Evolutionary conservation across 2,113 vertebrate species (phyloP), one percentile per base, ranked within the genome.

Genomic region (Madoqua kirkii): DNA sequence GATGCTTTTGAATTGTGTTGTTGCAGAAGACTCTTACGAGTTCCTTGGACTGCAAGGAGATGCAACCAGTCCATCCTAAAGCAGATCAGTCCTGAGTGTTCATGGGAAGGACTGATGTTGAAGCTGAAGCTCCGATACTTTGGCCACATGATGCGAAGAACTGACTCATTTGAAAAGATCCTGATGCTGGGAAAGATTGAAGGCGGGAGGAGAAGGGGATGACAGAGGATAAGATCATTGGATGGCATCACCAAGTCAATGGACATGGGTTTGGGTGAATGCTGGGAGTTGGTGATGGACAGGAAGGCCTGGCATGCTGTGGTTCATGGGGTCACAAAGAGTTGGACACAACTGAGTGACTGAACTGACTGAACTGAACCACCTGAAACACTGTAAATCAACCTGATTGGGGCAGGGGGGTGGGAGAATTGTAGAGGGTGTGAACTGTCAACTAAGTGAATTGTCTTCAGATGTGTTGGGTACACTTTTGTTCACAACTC

Each of bases 81-180:
- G 60, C 6, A 62, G 14, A 62, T 62, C 60, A 62, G 31, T 62
- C 60, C 6, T 62, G 60, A 31, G 31, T 62, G 60, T 62, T 7
- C 60, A 62, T 16, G 16, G 31, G 60, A 33, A 62, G 31, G 60
- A 33, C 60, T 33, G 31, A 33, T 16, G 6, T 33, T 33, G 31
- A 62, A 62, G 14, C 31, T 62, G 60, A 62, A 62, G 6, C 14
- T 15, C 60, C 60, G 16, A 16, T 33, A 62, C 3, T 62, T 62
- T 62, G 29, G 14, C 14, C 60, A 33, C 0, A 0, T 33, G 6
- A 16, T 2, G 1, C 0, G 0, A 62, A 33, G 60, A 33, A 31
- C 14, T 33, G 60, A 62, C 6, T 62, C 14, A 62, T 62, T 62
- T 33, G 60, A 62, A 62, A 62, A 62, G 3, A 62, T 15, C 60